Evolutionary conservation across 2,113 vertebrate species (phyloP).

Genomic region (Pipa parva): DNA sequence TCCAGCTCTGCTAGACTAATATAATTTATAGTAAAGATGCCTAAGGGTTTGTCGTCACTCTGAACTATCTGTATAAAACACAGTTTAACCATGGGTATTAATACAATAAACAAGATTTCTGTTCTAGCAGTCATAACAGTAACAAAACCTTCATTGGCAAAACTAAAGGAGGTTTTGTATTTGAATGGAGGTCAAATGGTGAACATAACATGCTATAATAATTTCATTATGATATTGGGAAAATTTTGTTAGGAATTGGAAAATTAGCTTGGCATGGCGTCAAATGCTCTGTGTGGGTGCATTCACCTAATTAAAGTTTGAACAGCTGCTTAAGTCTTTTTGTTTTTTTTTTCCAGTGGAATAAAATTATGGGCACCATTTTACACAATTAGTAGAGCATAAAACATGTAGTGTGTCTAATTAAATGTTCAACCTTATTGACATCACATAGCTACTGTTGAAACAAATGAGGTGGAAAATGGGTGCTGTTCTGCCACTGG

Average conservation of each 20-base stretch:
- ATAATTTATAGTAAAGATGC: background rate
- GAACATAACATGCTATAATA: constrained; percentile 29
- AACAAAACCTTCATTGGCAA: background rate
- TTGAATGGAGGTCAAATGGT: background rate
- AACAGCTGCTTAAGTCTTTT: constrained; percentile 58
- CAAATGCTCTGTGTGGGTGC: constrained; percentile 45
- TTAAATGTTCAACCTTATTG: constrained; percentile 61
- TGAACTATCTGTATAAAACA: background rate
- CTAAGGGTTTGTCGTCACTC: background rate
- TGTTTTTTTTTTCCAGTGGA: constrained; percentile 47
- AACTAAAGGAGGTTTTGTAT: constrained; percentile 49
- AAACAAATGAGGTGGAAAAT: constrained; percentile 58
- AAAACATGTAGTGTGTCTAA: constrained; percentile 58
- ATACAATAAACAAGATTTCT: background rate
- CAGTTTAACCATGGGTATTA: background rate
- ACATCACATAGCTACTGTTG: constrained; percentile 60
- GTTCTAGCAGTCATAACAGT: background rate
- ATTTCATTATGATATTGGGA: constrained; percentile 51
- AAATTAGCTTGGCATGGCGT: constrained; percentile 35
- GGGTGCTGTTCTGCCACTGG: constrained; percentile 51
- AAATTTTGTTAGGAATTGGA: constrained; percentile 31
- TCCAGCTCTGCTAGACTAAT: too few relatives aligned
- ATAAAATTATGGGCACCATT: constrained; percentile 59
- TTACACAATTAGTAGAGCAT: constrained; percentile 62
- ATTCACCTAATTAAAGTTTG: constrained; percentile 59